A percentile compares a stretch with the other conserved stretches of the same genome.
phyloP scores from a whole-genome alignment of 2,113 vertebrate species.

The Pteruthius melanotis region DNA sequence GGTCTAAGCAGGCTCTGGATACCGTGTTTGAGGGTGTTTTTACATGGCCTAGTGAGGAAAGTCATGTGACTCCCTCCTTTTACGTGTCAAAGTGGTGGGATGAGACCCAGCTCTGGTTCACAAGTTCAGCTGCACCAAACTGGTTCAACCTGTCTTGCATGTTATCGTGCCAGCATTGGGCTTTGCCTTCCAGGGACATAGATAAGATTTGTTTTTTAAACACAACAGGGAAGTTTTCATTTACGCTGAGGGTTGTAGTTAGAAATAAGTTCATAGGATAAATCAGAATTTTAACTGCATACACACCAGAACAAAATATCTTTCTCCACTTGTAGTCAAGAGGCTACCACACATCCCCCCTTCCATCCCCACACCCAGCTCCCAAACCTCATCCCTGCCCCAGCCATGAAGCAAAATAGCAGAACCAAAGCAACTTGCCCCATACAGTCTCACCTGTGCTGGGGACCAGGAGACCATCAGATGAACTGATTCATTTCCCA shows the following conservation, averaged over 20 bases:
- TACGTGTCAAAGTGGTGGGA: not conserved
- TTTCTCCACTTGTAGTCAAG: not conserved
- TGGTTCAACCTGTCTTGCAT: not conserved
- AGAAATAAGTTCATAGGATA: not conserved
- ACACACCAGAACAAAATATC: not conserved
- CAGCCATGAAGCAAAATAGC: not conserved
- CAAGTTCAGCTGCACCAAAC: not conserved
- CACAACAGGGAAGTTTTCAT: not conserved
- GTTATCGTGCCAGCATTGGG: accelerated
- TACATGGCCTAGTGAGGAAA: not conserved
- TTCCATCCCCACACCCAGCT: not conserved
- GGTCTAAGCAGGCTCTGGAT: not conserved
- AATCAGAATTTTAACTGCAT: not conserved
- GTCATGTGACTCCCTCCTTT: not conserved
- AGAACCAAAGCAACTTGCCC: not conserved
- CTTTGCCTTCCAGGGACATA: not conserved
- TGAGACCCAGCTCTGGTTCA: not conserved
- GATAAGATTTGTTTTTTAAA: not conserved
- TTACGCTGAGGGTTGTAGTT: not conserved
- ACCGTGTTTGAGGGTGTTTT: not conserved
- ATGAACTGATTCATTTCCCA: not conserved
- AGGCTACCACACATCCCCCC: not conserved
- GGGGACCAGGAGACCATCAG: not conserved
- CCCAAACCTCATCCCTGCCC: accelerated
- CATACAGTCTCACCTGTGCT: accelerated